These are phyloP conservation scores for honey bee (Apis mellifera) DNA, from an alignment of 1,140 invertebrate genomes.

Conservation along the genomic window DNA sequence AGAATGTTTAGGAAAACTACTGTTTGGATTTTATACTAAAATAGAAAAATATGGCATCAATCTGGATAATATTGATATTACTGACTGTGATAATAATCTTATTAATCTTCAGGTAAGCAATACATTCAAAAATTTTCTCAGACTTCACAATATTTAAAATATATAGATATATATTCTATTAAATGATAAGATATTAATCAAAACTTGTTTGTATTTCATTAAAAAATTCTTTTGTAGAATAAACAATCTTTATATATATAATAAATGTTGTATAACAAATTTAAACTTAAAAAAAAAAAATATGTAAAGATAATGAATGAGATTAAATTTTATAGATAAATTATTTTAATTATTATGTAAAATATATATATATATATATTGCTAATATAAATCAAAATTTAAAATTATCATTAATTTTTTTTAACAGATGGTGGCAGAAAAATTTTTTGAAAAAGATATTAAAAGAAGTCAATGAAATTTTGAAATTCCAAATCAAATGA, in stretches of 20 bases:
- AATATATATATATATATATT: too few species aligned
- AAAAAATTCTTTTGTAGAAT: neutral
- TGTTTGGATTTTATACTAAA: constrained; percentile 97
- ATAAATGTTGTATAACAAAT: too few species aligned
- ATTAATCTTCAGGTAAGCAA: constrained; percentile 88
- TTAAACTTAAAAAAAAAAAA: too few species aligned
- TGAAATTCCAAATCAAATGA: constrained; percentile 64
- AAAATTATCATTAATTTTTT: neutral
- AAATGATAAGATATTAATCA: neutral
- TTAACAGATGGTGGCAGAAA: constrained; percentile 88
- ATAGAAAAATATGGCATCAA: constrained; percentile 94
- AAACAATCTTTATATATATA: neutral
- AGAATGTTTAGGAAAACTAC: constrained; percentile 95
- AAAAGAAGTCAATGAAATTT: constrained; percentile 86
- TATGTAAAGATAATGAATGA: too few species aligned
- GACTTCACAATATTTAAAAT: neutral
- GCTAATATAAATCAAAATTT: neutral
- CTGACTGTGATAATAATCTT: constrained; percentile 95
- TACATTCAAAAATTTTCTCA: neutral
- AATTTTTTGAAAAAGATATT: constrained; percentile 90
- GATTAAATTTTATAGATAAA: too few species aligned
- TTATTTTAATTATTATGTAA: too few species aligned
- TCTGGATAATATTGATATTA: constrained; percentile 95
- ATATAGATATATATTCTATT: neutral
- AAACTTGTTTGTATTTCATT: neutral